phyloP scores from a whole-genome alignment of 2,797 vertebrate species.

The Nannoperca obscura region DNA sequence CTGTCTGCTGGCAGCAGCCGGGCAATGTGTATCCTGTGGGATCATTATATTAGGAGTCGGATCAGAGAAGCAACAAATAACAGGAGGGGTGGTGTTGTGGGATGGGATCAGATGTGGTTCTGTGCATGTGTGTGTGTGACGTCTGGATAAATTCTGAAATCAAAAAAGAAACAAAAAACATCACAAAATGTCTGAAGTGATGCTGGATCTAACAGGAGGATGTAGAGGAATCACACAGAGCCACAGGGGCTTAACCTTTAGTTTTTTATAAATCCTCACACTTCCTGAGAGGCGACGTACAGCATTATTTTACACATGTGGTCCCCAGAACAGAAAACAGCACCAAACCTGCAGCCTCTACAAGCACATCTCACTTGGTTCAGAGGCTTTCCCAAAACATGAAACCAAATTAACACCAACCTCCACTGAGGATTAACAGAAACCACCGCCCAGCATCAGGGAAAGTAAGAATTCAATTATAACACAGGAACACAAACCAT shows the following conservation, averaged over 20 bases:
- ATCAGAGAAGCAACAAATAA: constrained; percentile 44
- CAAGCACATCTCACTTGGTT: constrained; percentile 2
- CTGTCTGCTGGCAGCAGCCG: constrained; percentile 45
- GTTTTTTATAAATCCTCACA: background rate
- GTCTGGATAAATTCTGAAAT: constrained; percentile 2
- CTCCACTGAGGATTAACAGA: constrained; percentile 41
- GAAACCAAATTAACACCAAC: constrained; percentile 8
- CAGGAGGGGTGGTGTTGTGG: background rate
- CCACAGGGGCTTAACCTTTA: constrained; percentile 18
- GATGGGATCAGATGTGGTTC: constrained; percentile 3
- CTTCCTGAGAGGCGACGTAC: constrained; percentile 36
- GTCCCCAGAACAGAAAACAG: constrained; percentile 11
- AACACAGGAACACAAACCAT: no score
- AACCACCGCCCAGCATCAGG: constrained; percentile 32
- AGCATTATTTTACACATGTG: constrained; percentile 25
- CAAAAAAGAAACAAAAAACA: background rate
- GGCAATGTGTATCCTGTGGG: constrained; percentile 51
- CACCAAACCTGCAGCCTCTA: constrained; percentile 20
- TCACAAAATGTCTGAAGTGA: background rate
- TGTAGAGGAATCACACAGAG: constrained; percentile 9
- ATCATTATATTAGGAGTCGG: constrained; percentile 53
- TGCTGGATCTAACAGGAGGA: background rate
- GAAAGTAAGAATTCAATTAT: no score
- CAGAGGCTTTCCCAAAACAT: constrained; percentile 28
- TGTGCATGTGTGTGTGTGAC: constrained; percentile 5